Evolutionary conservation across 2,888 invertebrate genomes (phyloP), one percentile per base, ranked within the genome.

Genomic region (Megastigmus dorsalis): DNA sequence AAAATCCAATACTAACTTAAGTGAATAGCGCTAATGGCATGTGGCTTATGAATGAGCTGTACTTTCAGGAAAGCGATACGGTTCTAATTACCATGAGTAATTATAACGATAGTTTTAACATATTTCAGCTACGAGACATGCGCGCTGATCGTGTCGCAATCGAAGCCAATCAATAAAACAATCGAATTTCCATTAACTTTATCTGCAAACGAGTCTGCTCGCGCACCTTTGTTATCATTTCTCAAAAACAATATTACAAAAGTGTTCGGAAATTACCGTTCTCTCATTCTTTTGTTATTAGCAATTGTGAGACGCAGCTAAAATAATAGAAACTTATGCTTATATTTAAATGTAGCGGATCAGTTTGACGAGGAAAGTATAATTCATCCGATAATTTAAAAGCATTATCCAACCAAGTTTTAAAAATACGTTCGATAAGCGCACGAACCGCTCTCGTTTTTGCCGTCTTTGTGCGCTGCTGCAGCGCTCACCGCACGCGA

Each of bases 41-140:
- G 26, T 36, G 15, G 23, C 62, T 62, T 62, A 30, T 10, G 30
- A 50, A 43, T 48, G 38, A 10, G 2, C 43, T 6, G 38, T 7
- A 2, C 2, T 59, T 60, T 65, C 55, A 55, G 30, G 38, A 57
- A 63, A 41, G 38, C 7, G 38, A 65, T 45, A 54, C 20, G 3
- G 43, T 73, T 73, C 73, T 67, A 20, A 73, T 66, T 60, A 55
- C 20, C 62, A 54, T 73, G 67, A 73, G 67, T 67, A 73, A 73
- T 62, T 67, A 54, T 9, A 15, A 67, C 20, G 33, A 28, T 36
- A 45, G 38, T 60, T 60, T 28, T 30, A 54, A 7, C 20, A 57
- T 48, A 55, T 65, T 57, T 38, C 62, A 26, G 36, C 38, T 52
- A 23, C 41, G 36, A 63, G 55, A 45, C 15, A n/a, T 50, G 15